These are phyloP conservation scores for Littorina saxatilis DNA, from an alignment of 1,140 invertebrate genomes.

Conservation along the genomic window DNA sequence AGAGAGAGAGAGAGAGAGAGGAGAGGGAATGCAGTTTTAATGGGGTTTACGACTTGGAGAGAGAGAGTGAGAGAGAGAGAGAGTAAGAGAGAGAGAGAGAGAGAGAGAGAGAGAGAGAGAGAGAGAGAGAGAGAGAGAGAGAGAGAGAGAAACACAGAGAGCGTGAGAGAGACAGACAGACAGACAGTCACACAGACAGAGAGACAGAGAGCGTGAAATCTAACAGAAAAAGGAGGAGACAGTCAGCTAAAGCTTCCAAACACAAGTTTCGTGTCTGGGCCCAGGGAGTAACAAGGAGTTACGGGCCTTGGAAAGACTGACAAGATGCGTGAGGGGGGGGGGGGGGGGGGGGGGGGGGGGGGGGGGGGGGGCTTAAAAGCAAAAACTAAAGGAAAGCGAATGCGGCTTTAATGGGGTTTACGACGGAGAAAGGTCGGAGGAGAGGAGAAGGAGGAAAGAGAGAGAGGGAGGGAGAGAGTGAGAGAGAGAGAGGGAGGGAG, in stretches of 20 bases:
- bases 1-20: neutral
- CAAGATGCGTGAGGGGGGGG: neutral
- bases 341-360: neutral
- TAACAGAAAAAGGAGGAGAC: neutral
- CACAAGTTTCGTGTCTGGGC: neutral
- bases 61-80: neutral
- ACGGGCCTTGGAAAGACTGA: too few relatives aligned
- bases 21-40: too few relatives aligned
- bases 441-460: neutral
- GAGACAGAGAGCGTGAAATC: neutral
- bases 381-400: neutral
- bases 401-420: neutral
- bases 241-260: too few relatives aligned
- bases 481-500: conserved; percentile 7
- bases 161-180: neutral
- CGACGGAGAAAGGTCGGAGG: neutral
- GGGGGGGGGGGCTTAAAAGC: too few relatives aligned
- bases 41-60: too few relatives aligned
- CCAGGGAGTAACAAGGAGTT: neutral
- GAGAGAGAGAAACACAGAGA: neutral
- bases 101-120: neutral
- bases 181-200: neutral
- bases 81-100: neutral
- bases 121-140: conserved; percentile 12
- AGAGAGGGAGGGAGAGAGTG: neutral